Evolutionary conservation across 2,113 vertebrate genomes (phyloP), one percentile per base, ranked within the genome.

Genomic region (Otocyon megalotis): DNA sequence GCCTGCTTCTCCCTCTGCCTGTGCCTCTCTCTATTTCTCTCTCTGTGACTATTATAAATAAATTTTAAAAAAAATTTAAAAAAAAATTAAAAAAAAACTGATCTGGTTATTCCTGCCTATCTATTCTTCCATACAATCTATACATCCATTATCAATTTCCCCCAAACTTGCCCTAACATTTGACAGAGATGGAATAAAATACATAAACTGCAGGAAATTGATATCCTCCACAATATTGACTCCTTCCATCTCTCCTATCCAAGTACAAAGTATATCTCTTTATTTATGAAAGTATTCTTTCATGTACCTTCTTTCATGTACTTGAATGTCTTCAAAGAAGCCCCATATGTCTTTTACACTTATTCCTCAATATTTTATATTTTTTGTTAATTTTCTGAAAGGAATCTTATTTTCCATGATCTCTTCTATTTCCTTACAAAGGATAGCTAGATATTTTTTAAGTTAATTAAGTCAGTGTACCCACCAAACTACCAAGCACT

Each of bases 361-460:
- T 92, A 67, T 92, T 88, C 72, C n/a, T 80, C 67, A 88, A 32
- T 1, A 86, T 26, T 86, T 92, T n/a, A 77, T 17, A 48, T 5
- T 82, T 87, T 88, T 91, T 91, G 28, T 65, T 65, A 82, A 65
- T 65, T 88, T 92, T 88, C 76, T 88, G 35, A 88, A 50, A 74
- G 35, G 8, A 13, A 76, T 30, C 50, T 50, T 88, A 83, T 77
- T 88, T 76, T 76, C 77, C 58, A 67, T 60, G 24, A 67, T 76
- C 35, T 88, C 26, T 30, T 88, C 22, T 65, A 92, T 74, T 28
- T 53, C 30, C 13, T 83, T 67, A 91, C 28, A 53, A 83, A 89
- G 74, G 22, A 58, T 37, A 83, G 48, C 43, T 88, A 54, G 12
- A 48, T 93, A 74, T 67, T 50, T 88, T 93, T 63, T 43, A 81